Conservation (phyloP, 2,888 invertebrate species). For the Terebella lapidaria region DNA sequence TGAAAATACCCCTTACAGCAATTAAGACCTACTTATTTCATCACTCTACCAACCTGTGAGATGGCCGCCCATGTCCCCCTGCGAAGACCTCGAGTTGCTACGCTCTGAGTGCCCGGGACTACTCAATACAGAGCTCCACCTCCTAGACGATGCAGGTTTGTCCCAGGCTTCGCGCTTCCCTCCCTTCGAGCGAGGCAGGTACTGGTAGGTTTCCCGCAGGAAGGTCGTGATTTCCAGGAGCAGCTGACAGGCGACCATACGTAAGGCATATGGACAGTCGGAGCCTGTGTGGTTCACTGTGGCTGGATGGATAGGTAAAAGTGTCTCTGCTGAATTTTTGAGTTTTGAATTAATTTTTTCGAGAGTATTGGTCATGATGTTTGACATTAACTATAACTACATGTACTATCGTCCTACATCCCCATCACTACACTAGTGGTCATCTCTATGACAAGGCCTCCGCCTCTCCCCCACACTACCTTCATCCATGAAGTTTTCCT, state of each 20-base stretch:
- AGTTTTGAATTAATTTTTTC: not conserved
- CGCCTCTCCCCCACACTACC: too few relatives aligned
- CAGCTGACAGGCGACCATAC: constrained; percentile 87
- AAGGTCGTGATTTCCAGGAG: constrained; percentile 97
- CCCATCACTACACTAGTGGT: too few relatives aligned
- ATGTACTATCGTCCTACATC: too few relatives aligned
- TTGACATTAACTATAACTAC: too few relatives aligned
- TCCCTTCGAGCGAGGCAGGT: constrained; percentile 54
- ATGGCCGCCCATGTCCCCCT: constrained; percentile 19
- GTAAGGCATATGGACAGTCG: constrained; percentile 66
- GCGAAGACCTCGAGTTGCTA: constrained; percentile 31
- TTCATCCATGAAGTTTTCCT: constrained; percentile 94
- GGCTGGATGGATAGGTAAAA: constrained; percentile 32
- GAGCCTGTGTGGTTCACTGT: constrained; percentile 48
- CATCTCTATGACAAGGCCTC: too few relatives aligned
- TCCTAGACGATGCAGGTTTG: constrained; percentile 56
- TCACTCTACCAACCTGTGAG: constrained; percentile 17
- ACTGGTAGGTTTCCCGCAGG: constrained; percentile 89
- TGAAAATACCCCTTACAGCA: too few relatives aligned
- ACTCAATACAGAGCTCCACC: constrained; percentile 92
- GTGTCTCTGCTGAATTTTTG: too few relatives aligned
- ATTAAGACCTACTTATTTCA: too few relatives aligned
- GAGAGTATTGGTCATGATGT: not conserved
- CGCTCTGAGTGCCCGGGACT: constrained; percentile 77
- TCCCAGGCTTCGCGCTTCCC: constrained; percentile 42